A percentile compares a stretch with the other conserved stretches of the same genome.
phyloP scores from a whole-genome alignment of 2,113 vertebrate genomes.

The Lasiurus cinereus region DNA sequence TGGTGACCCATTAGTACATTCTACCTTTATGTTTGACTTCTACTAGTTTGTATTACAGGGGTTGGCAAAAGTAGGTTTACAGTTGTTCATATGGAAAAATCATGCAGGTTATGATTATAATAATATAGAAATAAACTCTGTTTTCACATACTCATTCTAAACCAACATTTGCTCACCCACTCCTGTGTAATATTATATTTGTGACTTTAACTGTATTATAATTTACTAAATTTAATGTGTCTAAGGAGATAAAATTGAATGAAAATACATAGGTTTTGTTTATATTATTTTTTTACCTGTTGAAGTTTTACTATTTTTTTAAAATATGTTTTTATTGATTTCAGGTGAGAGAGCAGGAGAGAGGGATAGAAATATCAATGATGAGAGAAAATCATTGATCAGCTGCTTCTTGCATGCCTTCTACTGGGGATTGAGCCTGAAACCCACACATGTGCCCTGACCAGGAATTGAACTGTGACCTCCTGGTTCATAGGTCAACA shows the following conservation, averaged over 20 bases:
- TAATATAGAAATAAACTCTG: background rate
- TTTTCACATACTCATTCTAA: background rate
- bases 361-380: no score
- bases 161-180: background rate
- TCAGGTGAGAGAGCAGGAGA: no score
- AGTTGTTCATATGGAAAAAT: background rate
- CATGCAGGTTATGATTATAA: background rate
- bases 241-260: background rate
- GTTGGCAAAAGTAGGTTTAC: background rate
- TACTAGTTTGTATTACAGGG: background rate
- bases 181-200: background rate
- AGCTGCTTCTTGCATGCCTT: no score
- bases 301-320: background rate
- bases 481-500: no score
- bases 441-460: no score
- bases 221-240: background rate
- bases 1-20: background rate
- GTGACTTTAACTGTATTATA: background rate
- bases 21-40: background rate
- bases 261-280: background rate
- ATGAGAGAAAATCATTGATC: no score
- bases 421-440: no score
- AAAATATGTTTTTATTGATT: no score
- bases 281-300: slow-evolving; percentile 29
- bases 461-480: no score